phyloP scores from a whole-genome alignment of 2,797 vertebrate genomes.

The Otus scops region DNA sequence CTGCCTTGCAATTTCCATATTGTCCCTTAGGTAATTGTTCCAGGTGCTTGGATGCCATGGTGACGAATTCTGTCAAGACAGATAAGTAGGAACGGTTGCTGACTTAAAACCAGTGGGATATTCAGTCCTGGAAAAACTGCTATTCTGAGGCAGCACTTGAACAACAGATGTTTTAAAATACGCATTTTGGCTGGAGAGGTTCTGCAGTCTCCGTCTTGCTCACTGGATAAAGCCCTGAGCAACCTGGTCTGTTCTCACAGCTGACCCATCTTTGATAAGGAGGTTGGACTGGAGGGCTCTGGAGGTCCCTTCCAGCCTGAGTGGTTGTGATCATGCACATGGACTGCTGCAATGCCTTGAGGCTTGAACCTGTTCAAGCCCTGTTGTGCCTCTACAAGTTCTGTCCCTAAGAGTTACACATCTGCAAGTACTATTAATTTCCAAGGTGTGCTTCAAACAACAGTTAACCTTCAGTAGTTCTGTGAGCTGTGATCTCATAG shows the following conservation, averaged over 20 bases:
- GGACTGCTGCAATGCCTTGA: neutral
- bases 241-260: neutral
- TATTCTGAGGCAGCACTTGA: neutral
- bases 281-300: neutral
- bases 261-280: neutral
- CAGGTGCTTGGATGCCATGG: conserved; percentile 31
- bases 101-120: conserved; percentile 11
- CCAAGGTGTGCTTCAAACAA: neutral
- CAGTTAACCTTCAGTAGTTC: neutral
- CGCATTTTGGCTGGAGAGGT: neutral
- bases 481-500: neutral
- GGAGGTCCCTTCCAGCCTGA: neutral
- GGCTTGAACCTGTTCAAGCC: neutral
- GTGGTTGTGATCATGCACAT: neutral
- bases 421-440: neutral
- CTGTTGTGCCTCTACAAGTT: neutral
- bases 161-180: neutral
- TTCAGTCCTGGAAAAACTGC: neutral
- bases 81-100: conserved; percentile 4
- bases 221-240: neutral
- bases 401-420: neutral
- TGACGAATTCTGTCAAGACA: conserved; percentile 12
- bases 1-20: neutral
- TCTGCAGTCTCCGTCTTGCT: neutral
- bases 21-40: conserved; percentile 14